A percentile compares a stretch with the other conserved stretches of the same genome.
These are phyloP conservation scores for Paralvinella palmiformis DNA, from an alignment of 1,140 invertebrate genomes.

Conservation along the genomic window DNA sequence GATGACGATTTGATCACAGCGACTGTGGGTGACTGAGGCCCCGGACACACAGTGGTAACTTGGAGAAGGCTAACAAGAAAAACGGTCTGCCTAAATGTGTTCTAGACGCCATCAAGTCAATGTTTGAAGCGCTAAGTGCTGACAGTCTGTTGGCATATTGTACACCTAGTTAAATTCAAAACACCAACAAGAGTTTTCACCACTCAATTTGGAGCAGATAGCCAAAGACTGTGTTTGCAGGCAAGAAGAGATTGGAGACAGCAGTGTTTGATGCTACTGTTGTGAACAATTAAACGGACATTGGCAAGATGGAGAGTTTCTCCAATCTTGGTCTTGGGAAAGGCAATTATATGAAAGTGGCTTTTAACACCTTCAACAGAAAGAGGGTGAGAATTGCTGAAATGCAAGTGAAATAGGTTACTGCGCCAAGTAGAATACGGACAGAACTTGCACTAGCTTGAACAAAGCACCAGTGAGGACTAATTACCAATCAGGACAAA, in stretches of 20 bases:
- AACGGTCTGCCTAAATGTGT: constrained; percentile 6
- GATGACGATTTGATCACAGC: not conserved
- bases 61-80: not conserved
- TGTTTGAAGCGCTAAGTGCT: constrained; percentile 1
- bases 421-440: not conserved
- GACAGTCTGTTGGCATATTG: constrained; percentile 5
- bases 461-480: constrained; percentile 1
- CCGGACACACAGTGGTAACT: not conserved
- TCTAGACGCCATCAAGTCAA: constrained; percentile 2
- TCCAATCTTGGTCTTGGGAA: not conserved
- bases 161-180: not conserved
- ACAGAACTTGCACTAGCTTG: not conserved
- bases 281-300: no score
- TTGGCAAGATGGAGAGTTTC: not conserved
- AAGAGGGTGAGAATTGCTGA: not conserved
- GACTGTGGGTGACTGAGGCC: not conserved
- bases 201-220: constrained; percentile 1
- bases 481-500: constrained; percentile 2
- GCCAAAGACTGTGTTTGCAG: constrained; percentile 9
- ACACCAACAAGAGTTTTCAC: constrained; percentile 8
- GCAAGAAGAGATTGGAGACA: not conserved
- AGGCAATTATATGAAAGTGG: no score
- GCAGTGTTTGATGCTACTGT: constrained; percentile 8
- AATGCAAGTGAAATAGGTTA: not conserved
- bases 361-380: no score